Base-by-base conservation (phyloP, 2,888 invertebrate genomes). In the Nomada fabriciana region DNA sequence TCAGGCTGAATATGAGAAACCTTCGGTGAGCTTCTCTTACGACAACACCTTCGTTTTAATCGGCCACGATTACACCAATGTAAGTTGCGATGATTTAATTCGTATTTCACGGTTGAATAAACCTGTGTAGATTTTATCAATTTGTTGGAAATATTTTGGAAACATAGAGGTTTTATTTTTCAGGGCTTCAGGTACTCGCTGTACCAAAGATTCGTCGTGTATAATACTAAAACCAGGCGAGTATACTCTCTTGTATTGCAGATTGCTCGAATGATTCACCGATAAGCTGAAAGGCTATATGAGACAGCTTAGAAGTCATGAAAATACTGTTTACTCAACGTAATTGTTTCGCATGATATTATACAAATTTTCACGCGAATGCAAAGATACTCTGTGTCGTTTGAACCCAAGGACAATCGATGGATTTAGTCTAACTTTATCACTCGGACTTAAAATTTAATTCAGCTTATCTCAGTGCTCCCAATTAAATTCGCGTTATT, bases 101-200 rank as follows among this genome's bases (percentile, higher is more conserved):
- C 18, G 1, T 9, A 10, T 36, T 52, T 29, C 18, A 1, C 20
- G 4, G 11, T n/a, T 25, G 15, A 15, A 25, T 64, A 50, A 43
- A 63, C 43, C 42, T 23, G 7, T 23, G 7, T 20, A 20, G 2
- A 18, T 36, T 60, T 60, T 1, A 7, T 60, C 10, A 18, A n/a
- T n/a, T 47, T 13, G 47, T 47, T 47, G 47, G 13, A 3, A 47
- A 15, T 10, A 13, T 3, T 15, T 13, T 15, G 3, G 42, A n/a
- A 36, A 36, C 1, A 64, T 15, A 64, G 36, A 55, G n/a, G 20
- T 93, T 83, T 89, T 88, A 72, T 85, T 91, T 82, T 94, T 82
- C 94, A 96, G 96, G 94, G 96, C 29, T 97, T 96, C 91, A 94
- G 97, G 55, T 96, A 97, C 91, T 97, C 97, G 2, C 94, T 94